Evolutionary conservation across 2,888 invertebrate genomes (phyloP).

Genomic region (Scrobipalpa costella): DNA sequence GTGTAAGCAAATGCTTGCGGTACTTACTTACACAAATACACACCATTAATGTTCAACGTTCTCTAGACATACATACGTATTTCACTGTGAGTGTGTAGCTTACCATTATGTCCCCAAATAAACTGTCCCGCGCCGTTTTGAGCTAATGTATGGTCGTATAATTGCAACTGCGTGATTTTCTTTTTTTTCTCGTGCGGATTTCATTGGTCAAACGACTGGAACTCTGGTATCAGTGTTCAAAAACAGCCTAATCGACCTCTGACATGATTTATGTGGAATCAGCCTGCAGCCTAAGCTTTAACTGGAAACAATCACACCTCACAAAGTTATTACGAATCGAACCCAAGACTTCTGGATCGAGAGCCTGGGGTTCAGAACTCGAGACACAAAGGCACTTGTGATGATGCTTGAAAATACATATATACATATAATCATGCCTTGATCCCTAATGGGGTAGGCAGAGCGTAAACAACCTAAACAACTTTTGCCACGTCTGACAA

Average conservation of each 20-base stretch:
- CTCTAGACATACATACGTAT: conserved; percentile 2
- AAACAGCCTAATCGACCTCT: no score
- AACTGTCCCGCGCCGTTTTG: neutral
- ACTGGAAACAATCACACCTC: no score
- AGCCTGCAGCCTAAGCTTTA: no score
- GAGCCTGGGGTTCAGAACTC: neutral
- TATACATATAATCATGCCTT: no score
- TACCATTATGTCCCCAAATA: conserved; percentile 3
- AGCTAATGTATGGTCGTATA: conserved; percentile 4
- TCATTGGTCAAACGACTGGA: neutral
- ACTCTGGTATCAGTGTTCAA: neutral
- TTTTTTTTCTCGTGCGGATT: neutral
- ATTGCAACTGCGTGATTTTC: neutral
- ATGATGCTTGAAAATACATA: neutral
- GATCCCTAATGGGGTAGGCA: no score
- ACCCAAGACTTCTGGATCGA: neutral
- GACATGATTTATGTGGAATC: no score
- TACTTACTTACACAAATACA: conserved; percentile 8
- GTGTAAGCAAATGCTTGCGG: conserved; percentile 15
- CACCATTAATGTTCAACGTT: conserved; percentile 12
- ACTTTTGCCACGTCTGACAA: no score
- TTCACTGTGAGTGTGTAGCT: neutral
- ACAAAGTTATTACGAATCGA: neutral
- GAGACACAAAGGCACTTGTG: neutral
- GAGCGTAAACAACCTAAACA: no score